These are phyloP conservation scores for Agelastica alni DNA, from an alignment of 2,888 invertebrate genomes.

Conservation along the genomic window DNA sequence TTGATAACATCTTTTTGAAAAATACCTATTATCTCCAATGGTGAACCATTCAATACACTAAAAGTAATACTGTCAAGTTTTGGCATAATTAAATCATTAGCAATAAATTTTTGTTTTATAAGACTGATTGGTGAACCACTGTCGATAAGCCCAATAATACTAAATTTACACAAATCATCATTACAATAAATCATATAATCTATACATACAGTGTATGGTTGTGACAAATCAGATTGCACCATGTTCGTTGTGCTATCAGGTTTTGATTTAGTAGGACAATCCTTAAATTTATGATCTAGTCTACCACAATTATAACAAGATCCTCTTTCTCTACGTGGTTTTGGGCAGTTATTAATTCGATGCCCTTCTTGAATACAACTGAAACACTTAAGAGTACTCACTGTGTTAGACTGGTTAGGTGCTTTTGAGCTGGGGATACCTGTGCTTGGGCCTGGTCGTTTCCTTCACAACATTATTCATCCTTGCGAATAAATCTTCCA, in stretches of 20 bases:
- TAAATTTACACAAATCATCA: constrained; percentile 1
- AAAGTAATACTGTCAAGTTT: background rate
- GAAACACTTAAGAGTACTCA: background rate
- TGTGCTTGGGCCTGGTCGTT: background rate
- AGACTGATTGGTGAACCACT: constrained; percentile 2
- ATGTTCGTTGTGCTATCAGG: background rate
- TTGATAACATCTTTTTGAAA: background rate
- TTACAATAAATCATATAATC: background rate
- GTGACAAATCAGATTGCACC: background rate
- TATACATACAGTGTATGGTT: background rate
- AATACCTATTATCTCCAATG: background rate
- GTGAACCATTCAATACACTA: background rate
- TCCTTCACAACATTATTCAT: constrained; percentile 8
- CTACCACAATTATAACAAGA: background rate
- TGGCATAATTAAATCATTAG: background rate
- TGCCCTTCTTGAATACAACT: background rate
- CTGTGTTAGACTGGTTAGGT: background rate
- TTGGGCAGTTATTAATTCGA: background rate
- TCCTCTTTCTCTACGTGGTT: background rate
- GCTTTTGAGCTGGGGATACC: background rate
- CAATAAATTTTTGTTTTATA: background rate
- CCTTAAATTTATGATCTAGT: background rate
- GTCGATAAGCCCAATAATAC: background rate
- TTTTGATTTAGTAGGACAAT: background rate
- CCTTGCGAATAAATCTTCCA: background rate